Conservation (phyloP, 2,888 invertebrate genomes). For the Drosophila monieri region DNA sequence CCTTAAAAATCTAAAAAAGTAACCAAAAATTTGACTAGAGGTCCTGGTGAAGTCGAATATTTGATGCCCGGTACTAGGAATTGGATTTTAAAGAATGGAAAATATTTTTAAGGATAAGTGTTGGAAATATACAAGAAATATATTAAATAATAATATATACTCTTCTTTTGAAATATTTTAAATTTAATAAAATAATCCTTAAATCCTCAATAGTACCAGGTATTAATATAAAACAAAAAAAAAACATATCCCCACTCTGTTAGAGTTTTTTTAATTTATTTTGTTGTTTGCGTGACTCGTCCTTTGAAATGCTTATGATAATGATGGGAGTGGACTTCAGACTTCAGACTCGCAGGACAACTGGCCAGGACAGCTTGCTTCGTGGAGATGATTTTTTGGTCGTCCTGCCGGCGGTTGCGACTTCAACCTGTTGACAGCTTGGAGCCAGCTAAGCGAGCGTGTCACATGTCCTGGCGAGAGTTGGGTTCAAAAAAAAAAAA, state of each 20-base stretch:
- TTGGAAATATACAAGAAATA: no score
- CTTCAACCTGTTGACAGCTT: conserved; percentile 65
- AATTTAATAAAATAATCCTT: neutral
- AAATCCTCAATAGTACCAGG: neutral
- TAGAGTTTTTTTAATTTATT: conserved; percentile 3
- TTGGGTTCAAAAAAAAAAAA: neutral
- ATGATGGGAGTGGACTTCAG: conserved; percentile 27
- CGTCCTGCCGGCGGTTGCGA: conserved; percentile 4
- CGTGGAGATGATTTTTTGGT: neutral
- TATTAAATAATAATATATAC: no score
- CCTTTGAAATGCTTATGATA: conserved; percentile 57
- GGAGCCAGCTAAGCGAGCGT: conserved; percentile 40
- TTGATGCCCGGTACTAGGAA: neutral
- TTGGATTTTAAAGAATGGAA: no score
- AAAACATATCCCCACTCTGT: no score
- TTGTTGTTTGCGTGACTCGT: conserved; percentile 37
- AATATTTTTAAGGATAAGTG: no score
- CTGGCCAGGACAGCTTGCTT: conserved; percentile 3
- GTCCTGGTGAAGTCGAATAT: neutral
- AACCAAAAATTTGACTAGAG: conserved; percentile 7
- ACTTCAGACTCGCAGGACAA: neutral
- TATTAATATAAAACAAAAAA: conserved; percentile 8
- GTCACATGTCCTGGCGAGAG: conserved; percentile 37
- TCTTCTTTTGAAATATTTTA: neutral
- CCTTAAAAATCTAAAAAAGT: neutral